phyloP scores from a whole-genome alignment of 2,797 vertebrate genomes.

The Tadarida brasiliensis region DNA sequence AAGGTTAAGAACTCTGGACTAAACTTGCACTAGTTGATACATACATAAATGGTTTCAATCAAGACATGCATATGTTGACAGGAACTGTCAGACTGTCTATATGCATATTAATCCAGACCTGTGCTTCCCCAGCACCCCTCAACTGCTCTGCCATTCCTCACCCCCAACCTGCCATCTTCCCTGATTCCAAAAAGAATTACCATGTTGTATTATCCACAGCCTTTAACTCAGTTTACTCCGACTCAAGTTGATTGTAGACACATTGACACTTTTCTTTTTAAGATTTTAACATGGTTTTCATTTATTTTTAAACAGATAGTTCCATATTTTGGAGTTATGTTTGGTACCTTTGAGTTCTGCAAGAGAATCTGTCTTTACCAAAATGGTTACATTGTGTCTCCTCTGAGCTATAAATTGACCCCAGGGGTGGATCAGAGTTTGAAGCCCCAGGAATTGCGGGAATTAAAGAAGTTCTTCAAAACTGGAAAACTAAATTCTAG shows the following conservation, averaged over 20 bases:
- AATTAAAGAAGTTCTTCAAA: slow-evolving; percentile 92
- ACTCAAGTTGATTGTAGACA: background rate
- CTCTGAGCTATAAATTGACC: slow-evolving; percentile 93
- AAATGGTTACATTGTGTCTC: slow-evolving; percentile 97
- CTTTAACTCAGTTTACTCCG: slow-evolving; percentile 34
- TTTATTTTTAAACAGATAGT: slow-evolving; percentile 91
- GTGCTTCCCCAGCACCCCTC: background rate
- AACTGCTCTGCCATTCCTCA: background rate
- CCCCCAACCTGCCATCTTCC: background rate
- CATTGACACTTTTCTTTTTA: background rate
- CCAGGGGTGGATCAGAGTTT: slow-evolving; percentile 98
- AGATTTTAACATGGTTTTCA: slow-evolving; percentile 59
- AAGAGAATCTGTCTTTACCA: slow-evolving; percentile 96
- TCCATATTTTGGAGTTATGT: slow-evolving; percentile 96
- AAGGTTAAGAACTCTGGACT: background rate
- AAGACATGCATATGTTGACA: background rate
- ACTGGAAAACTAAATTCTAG: slow-evolving; percentile 90
- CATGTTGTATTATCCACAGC: background rate
- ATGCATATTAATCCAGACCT: background rate
- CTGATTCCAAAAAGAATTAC: slow-evolving; percentile 14
- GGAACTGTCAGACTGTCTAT: background rate
- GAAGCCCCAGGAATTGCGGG: slow-evolving; percentile 93
- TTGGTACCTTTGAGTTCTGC: slow-evolving; percentile 96
- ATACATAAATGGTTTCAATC: background rate
- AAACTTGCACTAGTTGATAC: slow-evolving; percentile 1